Evolutionary conservation across 2,888 invertebrate species (phyloP), one percentile per base, ranked within the genome.

Genomic region (Hoplodrina blanda): DNA sequence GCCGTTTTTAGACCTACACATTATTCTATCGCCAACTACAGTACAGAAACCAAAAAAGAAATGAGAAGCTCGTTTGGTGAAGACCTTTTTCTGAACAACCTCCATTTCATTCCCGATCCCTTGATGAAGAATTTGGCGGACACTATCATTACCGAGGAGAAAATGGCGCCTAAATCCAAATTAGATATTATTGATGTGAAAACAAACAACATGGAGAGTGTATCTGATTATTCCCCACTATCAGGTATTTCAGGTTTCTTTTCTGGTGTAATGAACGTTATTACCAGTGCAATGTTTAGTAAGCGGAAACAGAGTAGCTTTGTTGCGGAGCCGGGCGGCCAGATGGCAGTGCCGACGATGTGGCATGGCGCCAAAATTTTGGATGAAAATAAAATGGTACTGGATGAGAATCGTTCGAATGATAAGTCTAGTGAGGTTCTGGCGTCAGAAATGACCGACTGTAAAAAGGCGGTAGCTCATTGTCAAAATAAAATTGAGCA

Each of bases 121-220:
- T 73, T 95, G 65, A 91, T 91, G 84, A 95, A 94, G 83, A 94
- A 95, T 85, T 85, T 95, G 59, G 95, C 94, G 1, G 95, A 95
- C 67, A 89, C 92, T 0, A 86, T 94, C 15, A 90, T 91, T 50
- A 89, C 87, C 0, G 82, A 82, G 7, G 87, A 87, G 57, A 78
- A 86, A 76, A 78, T 80, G 75, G 74, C 78, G 57, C 73, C 80
- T 17, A 81, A 83, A 74, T 76, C 73, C 10, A 82, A 84, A 41
- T 71, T 77, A 53, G 73, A 81, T 56, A 71, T 55, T 25, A 84
- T 61, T 70, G 84, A 69, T 70, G 63, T 10, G 84, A 88, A 74
- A 53, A 69, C 59, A 15, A 62, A 70, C 61, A 60, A 68, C 7
- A 69, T 76, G 41, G 44, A 59, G 13, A 56, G 62, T 53, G 69